Base-by-base conservation (phyloP, 2,888 invertebrate genomes). In the Epirrita christyi region DNA sequence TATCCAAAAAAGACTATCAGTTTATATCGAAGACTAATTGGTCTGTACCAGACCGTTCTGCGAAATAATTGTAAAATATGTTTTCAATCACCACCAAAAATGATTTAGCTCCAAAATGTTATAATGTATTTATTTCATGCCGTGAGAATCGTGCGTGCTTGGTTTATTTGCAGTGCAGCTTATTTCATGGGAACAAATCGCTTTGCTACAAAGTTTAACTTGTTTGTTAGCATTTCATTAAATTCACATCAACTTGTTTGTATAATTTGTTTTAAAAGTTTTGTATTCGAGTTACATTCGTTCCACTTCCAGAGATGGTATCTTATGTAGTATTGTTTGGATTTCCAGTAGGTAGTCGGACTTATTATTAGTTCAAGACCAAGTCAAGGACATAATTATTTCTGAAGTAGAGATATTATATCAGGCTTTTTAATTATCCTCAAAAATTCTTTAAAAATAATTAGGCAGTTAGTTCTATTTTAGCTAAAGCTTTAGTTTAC, bases 151-250 rank as follows among this genome's bases (percentile, higher is more conserved):
- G 50, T 63, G 65, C 65, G 67, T 65, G 64, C 49, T 50, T 49
- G 38, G 59, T 58, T 64, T 61, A 54, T 61, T 56, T 73, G 70
- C 64, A 67, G 68, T 73, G 74, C 69, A 69, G 68, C 63, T 58
- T 68, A 76, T 78, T 79, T 80, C 72, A 78, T 78, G 76, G 72
- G 78, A 78, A 77, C 67, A 67, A 70, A 66, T 70, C 34, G 57
- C 47, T 43, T 34, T 46, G 64, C 64, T 61, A 59, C 59, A 40
- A 42, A 63, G 63, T 66, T 63, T 66, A 64, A 64, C 61, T 60
- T 65, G 62, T 64, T 64, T 52, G 62, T 65, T 66, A 64, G 56
- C 55, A 59, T 40, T 64, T 61, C 36, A 60, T 62, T 62, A 55
- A 42, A 56, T 48, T 38, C 50, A 43, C 60, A 54, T 56, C 55